Base-by-base conservation (phyloP, 2,113 vertebrate genomes). In the Microtus pennsylvanicus region DNA sequence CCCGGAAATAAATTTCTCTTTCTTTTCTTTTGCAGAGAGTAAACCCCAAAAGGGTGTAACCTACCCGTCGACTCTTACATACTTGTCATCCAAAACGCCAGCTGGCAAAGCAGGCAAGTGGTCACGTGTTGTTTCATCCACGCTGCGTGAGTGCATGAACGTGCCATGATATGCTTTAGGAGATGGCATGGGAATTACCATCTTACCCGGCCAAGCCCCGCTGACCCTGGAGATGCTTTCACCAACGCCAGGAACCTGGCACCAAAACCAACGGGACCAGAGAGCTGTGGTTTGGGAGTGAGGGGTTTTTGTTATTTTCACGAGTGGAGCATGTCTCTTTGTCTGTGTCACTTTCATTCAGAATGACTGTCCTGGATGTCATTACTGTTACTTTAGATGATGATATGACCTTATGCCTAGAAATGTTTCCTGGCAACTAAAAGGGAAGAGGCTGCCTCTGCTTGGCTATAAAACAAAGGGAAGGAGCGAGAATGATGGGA, bases 21-120 rank as follows among this genome's bases (percentile, higher is more conserved):
- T 63, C 35, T 30, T 2, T 89, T 96, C 94, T 98, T 95, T 98
- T 98, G 85, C 96, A 99, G 99, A 99, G 96, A 99, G 99, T 76
- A 99, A 99, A 97, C 99, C 99, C 88, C 99, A 99, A 98, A 99
- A 99, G 98, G 99, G 99, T 80, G 99, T 99, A 58, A 99, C 99
- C 89, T 99, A 99, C 77, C 99, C 99, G 11, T 98, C 99, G 3
- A 98, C 98, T 70, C 99, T 99, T 97, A 99, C 99, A 98, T 99
- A 99, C 61, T 98, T 98, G 77, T 98, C 99, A 61, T 98, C 99
- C 94, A 99, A 98, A 98, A 98, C 98, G 17, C 97, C 98, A 90
- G 97, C 98, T 61, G 98, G 98, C 94, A 99, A 99, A 98, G 96
- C 99, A 98, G 99, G 99, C 99, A 98, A 99, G 99, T 98, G 74